A percentile compares a stretch with the other conserved stretches of the same genome.
phyloP scores from a whole-genome alignment of 1,140 invertebrate species.

The Rhopalosiphum maidis region DNA sequence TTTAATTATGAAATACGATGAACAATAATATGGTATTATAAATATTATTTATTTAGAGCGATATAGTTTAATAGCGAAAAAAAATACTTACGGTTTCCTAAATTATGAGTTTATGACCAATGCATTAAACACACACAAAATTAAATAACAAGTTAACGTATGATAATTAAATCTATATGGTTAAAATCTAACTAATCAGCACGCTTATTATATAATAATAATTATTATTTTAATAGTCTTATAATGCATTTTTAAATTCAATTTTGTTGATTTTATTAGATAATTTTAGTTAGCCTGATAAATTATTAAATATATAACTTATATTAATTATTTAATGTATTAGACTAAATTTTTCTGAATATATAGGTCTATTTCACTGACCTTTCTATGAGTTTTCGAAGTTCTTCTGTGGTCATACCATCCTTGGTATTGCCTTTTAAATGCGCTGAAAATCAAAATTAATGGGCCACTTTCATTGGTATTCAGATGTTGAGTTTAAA shows the following conservation, averaged over 20 bases:
- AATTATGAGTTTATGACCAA: conserved; percentile 29
- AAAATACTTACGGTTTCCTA: conserved; percentile 75
- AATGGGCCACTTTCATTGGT: conserved; percentile 41
- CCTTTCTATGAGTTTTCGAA: conserved; percentile 95
- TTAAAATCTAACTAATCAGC: not conserved
- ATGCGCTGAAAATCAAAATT: conserved; percentile 71
- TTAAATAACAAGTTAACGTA: conserved; percentile 29
- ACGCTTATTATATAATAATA: not conserved
- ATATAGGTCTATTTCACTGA: conserved; percentile 69
- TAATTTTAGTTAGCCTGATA: not conserved
- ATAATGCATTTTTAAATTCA: not conserved
- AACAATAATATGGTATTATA: not conserved
- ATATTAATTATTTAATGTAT: not conserved
- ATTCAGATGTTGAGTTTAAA: conserved; percentile 12
- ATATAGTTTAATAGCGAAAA: conserved; percentile 13
- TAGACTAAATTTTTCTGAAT: not conserved
- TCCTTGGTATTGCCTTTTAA: conserved; percentile 77
- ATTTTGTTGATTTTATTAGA: not conserved
- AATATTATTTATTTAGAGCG: not conserved
- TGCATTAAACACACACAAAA: conserved; percentile 60
- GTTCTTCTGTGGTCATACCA: conserved; percentile 90
- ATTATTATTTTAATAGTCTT: not conserved
- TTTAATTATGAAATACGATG: conserved; percentile 23
- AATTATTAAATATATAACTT: not conserved
- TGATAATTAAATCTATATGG: not conserved